Conservation (phyloP, 1,140 invertebrate genomes). For the Phymorhynchus buccinoides region DNA sequence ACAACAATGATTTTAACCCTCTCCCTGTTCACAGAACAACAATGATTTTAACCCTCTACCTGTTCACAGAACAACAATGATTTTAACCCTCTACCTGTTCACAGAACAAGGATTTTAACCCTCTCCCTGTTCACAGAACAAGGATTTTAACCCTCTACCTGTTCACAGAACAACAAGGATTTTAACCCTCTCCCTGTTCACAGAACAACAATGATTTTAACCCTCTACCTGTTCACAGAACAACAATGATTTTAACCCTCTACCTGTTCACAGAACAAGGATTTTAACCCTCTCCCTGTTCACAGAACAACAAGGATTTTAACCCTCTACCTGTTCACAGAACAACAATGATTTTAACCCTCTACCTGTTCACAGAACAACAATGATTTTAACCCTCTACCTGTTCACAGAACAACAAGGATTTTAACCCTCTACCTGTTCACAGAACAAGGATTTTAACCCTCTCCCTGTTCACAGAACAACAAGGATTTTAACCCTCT, state of each 20-base stretch:
- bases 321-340: slow-evolving; percentile 43
- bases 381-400: slow-evolving; percentile 39
- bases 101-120: neutral
- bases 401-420: slow-evolving; percentile 11
- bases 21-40: slow-evolving; percentile 34
- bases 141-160: slow-evolving; percentile 42
- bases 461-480: slow-evolving; percentile 38
- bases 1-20: slow-evolving; percentile 8
- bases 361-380: slow-evolving; percentile 38
- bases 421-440: slow-evolving; percentile 45
- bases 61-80: neutral
- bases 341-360: neutral
- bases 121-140: slow-evolving; percentile 38
- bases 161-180: neutral
- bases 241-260: slow-evolving; percentile 23
- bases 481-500: neutral
- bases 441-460: neutral
- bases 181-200: slow-evolving; percentile 43
- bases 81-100: slow-evolving; percentile 44
- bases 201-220: neutral
- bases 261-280: slow-evolving; percentile 31
- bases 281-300: slow-evolving; percentile 40
- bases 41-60: slow-evolving; percentile 42
- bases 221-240: slow-evolving; percentile 41
- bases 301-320: neutral